These are phyloP conservation scores for Thalassoma bifasciatum DNA, from an alignment of 2,113 vertebrate genomes.

Conservation along the genomic window DNA sequence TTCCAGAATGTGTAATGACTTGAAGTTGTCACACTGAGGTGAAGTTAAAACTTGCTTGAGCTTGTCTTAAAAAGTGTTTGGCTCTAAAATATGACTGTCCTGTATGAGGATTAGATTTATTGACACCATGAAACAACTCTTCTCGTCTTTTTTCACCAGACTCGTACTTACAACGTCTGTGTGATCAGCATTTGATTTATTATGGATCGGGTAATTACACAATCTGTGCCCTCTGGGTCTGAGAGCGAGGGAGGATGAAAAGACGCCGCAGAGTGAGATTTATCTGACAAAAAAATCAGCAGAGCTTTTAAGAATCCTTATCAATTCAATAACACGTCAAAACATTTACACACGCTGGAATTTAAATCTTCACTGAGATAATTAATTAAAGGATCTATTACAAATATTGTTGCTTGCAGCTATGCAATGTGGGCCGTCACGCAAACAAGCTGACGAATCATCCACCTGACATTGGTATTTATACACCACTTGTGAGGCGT, in stretches of 20 bases:
- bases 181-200: conserved; percentile 49
- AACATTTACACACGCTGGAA: conserved; percentile 16
- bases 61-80: conserved; percentile 20
- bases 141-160: not conserved
- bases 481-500: not conserved
- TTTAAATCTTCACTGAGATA: conserved; percentile 7
- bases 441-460: conserved; percentile 13
- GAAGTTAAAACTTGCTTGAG: conserved; percentile 3
- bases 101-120: conserved; percentile 31
- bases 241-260: conserved; percentile 19
- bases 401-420: conserved; percentile 26
- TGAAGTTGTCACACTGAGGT: conserved; percentile 27
- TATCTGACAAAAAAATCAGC: conserved; percentile 19
- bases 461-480: conserved; percentile 15
- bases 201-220: conserved; percentile 37
- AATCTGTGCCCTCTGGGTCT: conserved; percentile 4
- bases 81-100: not conserved
- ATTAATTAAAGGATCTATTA: conserved; percentile 24
- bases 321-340: conserved; percentile 22
- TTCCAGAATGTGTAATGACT: conserved; percentile 47
- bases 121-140: conserved; percentile 6
- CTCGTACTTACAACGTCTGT: conserved; percentile 39
- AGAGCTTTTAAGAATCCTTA: not conserved
- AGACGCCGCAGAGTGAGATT: not conserved
- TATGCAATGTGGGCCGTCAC: not conserved